These are phyloP conservation scores for Opisthograptis luteolata DNA, from an alignment of 2,888 invertebrate species.

Conservation along the genomic window DNA sequence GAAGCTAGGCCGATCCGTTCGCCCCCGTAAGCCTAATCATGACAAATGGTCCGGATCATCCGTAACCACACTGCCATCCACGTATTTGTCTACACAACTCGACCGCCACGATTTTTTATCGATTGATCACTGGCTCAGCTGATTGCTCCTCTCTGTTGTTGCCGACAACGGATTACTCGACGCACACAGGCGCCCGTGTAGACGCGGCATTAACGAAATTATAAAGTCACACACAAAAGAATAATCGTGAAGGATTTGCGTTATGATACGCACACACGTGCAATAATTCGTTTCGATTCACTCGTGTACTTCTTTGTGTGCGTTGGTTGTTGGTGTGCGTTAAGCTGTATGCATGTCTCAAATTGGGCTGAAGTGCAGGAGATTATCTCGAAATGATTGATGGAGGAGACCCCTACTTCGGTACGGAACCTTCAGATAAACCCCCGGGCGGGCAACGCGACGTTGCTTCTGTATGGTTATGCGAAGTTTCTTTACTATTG, in stretches of 20 bases:
- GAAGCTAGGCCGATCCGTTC: slow-evolving; percentile 40
- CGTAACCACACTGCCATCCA: slow-evolving; percentile 57
- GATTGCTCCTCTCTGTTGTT: slow-evolving; percentile 79
- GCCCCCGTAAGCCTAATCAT: slow-evolving; percentile 73
- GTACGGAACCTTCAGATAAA: slow-evolving; percentile 29
- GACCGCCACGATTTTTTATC: slow-evolving; percentile 77
- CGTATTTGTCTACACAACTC: slow-evolving; percentile 71
- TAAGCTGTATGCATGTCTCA: slow-evolving; percentile 78
- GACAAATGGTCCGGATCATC: slow-evolving; percentile 82
- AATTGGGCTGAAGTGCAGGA: slow-evolving; percentile 85
- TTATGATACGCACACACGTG: slow-evolving; percentile 58
- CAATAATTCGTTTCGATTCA: slow-evolving; percentile 26
- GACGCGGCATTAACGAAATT: slow-evolving; percentile 49
- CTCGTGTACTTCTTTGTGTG: slow-evolving; percentile 7
- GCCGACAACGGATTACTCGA: slow-evolving; percentile 75
- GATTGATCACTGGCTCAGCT: slow-evolving; percentile 81
- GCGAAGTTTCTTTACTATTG: slow-evolving; percentile 11
- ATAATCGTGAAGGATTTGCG: slow-evolving; percentile 70
- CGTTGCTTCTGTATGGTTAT: slow-evolving; percentile 14
- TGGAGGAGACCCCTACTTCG: slow-evolving; percentile 60
- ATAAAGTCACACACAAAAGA: slow-evolving; percentile 64
- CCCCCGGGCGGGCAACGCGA: too few species aligned
- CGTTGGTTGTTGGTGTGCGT: slow-evolving; percentile 58
- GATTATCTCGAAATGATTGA: slow-evolving; percentile 87
- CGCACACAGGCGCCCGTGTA: slow-evolving; percentile 39